Base-by-base conservation (phyloP, 2,797 vertebrate genomes). In the Sebastolobus alascanus region DNA sequence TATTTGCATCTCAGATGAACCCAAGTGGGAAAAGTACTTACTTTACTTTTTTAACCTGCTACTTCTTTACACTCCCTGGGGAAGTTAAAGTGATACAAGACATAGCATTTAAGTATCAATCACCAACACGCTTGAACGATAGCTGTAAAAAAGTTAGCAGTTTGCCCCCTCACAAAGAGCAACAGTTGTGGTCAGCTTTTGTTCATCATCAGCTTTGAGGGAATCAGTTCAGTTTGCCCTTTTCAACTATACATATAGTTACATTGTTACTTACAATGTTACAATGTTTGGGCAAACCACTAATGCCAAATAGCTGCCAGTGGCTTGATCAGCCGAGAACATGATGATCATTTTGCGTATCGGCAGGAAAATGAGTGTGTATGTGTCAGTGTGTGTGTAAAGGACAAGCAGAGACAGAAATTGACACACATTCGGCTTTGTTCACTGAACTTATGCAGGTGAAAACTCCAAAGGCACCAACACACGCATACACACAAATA, bases 381-480 rank as follows among this genome's bases (percentile, higher is more conserved):
- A 31, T 22, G 31, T 68, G 37, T 69, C 18, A 54, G 52, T 73
- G 68, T 65, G 68, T 61, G 29, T 56, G 38, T 27, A 73, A 76
- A 85, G 82, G 69, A 86, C 75, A 69, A 63, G 58, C 31, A 68
- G 37, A 77, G 65, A 59, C 70, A 33, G 16, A 54, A 69, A 87
- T 33, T 68, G 35, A 75, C 38, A 55, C 16, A 29, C 54, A 46
- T 70, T 83, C 61, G 56, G 69, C 68, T 82, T 80, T 27, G 64
- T 85, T 71, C 60, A 78, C 69, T 67, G 66, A 73, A 73, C 25
- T 52, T 29, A 80, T 27, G 75, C 63, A 56, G 33, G 60, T 38
- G 31, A 75, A 74, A 78, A 50, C 22, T 12, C 52, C 70, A 52
- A 67, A 58, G 29, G 25, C 60, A 29, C n/a, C 3, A 4, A 82